A percentile compares a stretch with the other conserved stretches of the same genome.
Evolutionary conservation across 2,113 vertebrate genomes (phyloP).

Genomic region (Sinocyclocheilus maitianheensis): DNA sequence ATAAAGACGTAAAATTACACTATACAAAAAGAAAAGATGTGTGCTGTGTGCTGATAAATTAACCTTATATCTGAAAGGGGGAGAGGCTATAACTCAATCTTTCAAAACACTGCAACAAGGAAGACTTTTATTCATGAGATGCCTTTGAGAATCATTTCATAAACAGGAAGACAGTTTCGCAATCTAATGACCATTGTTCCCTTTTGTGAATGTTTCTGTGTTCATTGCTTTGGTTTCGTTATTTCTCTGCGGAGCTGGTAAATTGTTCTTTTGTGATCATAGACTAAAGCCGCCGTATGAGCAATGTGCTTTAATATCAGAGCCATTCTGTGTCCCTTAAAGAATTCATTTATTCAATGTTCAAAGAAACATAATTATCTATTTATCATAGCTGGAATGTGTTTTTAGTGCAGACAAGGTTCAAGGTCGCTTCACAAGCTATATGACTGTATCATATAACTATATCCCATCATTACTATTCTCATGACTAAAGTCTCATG

Average conservation of each 20-base stretch:
- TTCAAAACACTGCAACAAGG: conserved; percentile 31
- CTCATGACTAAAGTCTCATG: conserved; percentile 32
- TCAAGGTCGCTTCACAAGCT: background rate
- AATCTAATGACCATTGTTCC: conserved; percentile 34
- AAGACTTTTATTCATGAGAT: conserved; percentile 45
- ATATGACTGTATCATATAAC: conserved; percentile 12
- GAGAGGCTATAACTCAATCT: conserved; percentile 30
- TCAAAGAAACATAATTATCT: conserved; percentile 20
- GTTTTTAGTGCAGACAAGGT: background rate
- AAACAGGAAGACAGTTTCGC: conserved; percentile 38
- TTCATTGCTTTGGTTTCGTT: conserved; percentile 25
- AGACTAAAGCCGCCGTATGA: conserved; percentile 39
- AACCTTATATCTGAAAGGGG: background rate
- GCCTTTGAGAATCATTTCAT: conserved; percentile 34
- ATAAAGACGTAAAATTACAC: conserved; percentile 5
- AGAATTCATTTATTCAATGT: conserved; percentile 42
- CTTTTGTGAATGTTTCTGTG: conserved; percentile 30
- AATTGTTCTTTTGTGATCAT: conserved; percentile 53
- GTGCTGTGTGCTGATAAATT: conserved; percentile 15
- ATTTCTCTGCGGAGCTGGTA: conserved; percentile 42
- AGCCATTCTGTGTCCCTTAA: conserved; percentile 40
- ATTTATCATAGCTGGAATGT: conserved; percentile 11
- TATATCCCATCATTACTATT: conserved; percentile 34
- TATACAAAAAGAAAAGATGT: conserved; percentile 11
- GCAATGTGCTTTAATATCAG: conserved; percentile 40